Conservation (phyloP, 2,113 vertebrate species). For the Ovis aries region ARS-UI_Ramb_v3.0 NC_056054.1:231160501-231161000, state of each 20-base stretch:
- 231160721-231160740: background rate
- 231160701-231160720: background rate
- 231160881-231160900: background rate
- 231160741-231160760: background rate
- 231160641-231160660: background rate
- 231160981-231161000: background rate
- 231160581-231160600: background rate
- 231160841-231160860: background rate
- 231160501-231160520: background rate
- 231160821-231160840: background rate
- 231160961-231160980: background rate
- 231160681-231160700: background rate
- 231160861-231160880: background rate
- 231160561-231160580: background rate
- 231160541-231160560: background rate
- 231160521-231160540: background rate
- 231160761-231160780: background rate
- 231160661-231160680: background rate
- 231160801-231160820: background rate
- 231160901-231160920: background rate
- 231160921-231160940: background rate
- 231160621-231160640: background rate
- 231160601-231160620: background rate
- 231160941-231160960: background rate
- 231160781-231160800: background rate